Evolutionary conservation across 1,140 invertebrate genomes (phyloP).

Genomic region (Papilio polytes): DNA sequence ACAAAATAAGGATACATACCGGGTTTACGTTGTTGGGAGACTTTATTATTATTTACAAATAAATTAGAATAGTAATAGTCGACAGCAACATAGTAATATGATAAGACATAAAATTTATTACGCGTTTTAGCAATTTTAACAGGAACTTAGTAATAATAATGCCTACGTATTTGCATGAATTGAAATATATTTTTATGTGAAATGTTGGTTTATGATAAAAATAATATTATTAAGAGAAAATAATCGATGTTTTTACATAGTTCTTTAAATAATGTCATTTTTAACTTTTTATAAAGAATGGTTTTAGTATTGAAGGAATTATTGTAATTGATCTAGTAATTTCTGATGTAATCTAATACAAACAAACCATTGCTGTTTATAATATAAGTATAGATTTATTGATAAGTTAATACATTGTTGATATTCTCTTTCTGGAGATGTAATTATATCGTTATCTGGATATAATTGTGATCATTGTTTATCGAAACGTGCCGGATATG

Average conservation of each 20-base stretch:
- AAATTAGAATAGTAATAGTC: constrained; percentile 1
- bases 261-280: background rate
- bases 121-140: constrained; percentile 6
- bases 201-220: background rate
- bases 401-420: background rate
- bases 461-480: constrained; percentile 5
- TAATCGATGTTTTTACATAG: background rate
- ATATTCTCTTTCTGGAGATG: background rate
- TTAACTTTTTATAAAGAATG: no score
- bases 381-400: background rate
- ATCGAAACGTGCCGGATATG: constrained; percentile 18
- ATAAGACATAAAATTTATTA: constrained; percentile 5
- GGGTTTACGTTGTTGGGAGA: background rate
- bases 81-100: constrained; percentile 20
- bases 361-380: background rate
- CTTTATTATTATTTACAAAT: background rate
- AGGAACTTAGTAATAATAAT: constrained; percentile 1
- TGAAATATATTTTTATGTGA: background rate
- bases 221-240: background rate
- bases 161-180: background rate
- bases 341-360: background rate
- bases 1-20: background rate
- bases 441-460: background rate
- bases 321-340: background rate
- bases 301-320: no score